Evolutionary conservation across 2,888 invertebrate genomes (phyloP).

Genomic region (Actias luna): DNA sequence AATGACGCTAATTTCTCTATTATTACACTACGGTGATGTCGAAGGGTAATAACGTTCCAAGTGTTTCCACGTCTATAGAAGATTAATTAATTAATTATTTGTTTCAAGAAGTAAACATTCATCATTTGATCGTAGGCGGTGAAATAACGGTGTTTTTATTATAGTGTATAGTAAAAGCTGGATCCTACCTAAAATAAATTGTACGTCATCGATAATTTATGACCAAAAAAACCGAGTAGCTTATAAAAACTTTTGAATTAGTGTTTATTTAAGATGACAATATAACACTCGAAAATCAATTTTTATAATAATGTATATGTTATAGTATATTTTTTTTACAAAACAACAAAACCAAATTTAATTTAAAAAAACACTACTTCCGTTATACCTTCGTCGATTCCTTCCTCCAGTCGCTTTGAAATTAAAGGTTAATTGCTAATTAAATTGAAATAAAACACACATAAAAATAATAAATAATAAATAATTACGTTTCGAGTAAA

Average conservation of each 20-base stretch:
- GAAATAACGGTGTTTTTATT: constrained; percentile 1
- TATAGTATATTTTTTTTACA: neutral
- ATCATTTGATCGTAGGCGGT: neutral
- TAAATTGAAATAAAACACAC: too few species aligned
- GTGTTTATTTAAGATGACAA: neutral
- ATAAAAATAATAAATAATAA: too few species aligned
- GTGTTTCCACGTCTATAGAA: neutral
- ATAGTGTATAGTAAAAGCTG: neutral
- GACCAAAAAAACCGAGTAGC: neutral
- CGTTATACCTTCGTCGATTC: too few species aligned
- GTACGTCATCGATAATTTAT: neutral
- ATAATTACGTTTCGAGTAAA: too few species aligned
- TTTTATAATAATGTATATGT: neutral
- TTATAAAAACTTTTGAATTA: neutral
- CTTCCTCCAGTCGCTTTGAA: too few species aligned
- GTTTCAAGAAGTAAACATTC: neutral
- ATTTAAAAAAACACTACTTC: too few species aligned
- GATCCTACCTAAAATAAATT: neutral
- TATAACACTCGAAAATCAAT: neutral
- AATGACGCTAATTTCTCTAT: constrained; percentile 48
- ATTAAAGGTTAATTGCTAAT: too few species aligned
- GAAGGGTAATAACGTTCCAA: constrained; percentile 6
- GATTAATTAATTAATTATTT: constrained; percentile 12
- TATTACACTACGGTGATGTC: constrained; percentile 43
- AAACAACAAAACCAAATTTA: too few species aligned